Evolutionary conservation across 2,888 invertebrate genomes (phyloP).

Genomic region (Dolomedes plantarius): DNA sequence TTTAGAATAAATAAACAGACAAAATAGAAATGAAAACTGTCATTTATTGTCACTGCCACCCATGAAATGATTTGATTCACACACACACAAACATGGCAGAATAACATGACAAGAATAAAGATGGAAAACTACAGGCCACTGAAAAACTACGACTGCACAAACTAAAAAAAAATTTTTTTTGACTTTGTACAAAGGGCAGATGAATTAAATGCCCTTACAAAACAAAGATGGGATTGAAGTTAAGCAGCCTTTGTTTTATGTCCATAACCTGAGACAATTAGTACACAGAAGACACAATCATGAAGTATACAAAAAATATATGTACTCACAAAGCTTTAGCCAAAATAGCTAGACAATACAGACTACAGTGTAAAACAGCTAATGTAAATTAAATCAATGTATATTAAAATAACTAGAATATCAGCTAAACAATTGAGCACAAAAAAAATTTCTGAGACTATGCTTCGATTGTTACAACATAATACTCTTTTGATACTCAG

Average conservation of each 20-base stretch:
- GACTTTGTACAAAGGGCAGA: conserved; percentile 55
- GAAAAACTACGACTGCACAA: conserved; percentile 54
- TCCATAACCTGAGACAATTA: conserved; percentile 68
- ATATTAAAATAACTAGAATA: conserved; percentile 10
- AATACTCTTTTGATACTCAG: conserved; percentile 10
- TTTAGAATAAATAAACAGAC: background rate
- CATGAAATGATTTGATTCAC: conserved; percentile 59
- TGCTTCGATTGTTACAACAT: background rate
- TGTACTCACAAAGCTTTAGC: conserved; percentile 44
- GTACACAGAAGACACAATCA: conserved; percentile 55
- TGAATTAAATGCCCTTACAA: conserved; percentile 48
- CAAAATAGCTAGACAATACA: conserved; percentile 54
- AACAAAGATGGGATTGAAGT: conserved; percentile 32
- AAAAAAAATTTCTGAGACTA: conserved; percentile 5
- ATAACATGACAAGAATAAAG: conserved; percentile 59
- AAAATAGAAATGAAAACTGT: conserved; percentile 61
- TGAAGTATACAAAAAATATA: conserved; percentile 61
- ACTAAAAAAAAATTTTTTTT: conserved; percentile 55
- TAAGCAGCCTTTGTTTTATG: conserved; percentile 57
- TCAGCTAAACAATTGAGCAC: conserved; percentile 40
- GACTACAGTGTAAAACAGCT: conserved; percentile 38
- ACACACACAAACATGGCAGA: conserved; percentile 56
- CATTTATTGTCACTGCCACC: conserved; percentile 67
- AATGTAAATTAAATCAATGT: conserved; percentile 26
- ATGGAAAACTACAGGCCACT: conserved; percentile 64